Conservation (phyloP, 2,113 vertebrate genomes). For the Gymnogyps californianus region DNA sequence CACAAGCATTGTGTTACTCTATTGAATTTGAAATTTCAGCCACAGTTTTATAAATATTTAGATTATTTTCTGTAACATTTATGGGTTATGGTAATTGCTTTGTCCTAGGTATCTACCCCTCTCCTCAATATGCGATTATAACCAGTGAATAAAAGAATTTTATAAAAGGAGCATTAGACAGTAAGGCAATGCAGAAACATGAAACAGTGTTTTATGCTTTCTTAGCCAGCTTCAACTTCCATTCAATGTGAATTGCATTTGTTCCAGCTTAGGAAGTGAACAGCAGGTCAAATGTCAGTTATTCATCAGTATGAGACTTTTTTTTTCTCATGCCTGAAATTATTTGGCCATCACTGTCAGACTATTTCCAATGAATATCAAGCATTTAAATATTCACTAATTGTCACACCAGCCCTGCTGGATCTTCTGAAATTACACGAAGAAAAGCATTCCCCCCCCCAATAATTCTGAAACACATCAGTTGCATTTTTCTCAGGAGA, state of each 20-base stretch:
- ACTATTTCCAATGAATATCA: conserved; percentile 8
- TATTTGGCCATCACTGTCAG: conserved; percentile 15
- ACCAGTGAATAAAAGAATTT: background rate
- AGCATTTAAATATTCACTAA: conserved; percentile 40
- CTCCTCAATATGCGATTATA: background rate
- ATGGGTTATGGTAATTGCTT: background rate
- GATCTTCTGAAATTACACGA: background rate
- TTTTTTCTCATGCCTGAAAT: conserved; percentile 53
- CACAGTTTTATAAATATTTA: background rate
- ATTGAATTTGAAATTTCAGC: background rate
- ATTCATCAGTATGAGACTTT: conserved; percentile 45
- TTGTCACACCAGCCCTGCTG: background rate
- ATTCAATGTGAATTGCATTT: background rate
- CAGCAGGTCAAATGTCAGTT: conserved; percentile 47
- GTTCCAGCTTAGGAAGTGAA: conserved; percentile 31
- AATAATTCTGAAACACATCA: background rate
- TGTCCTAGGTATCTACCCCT: background rate
- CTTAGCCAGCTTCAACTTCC: background rate
- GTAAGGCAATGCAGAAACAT: background rate
- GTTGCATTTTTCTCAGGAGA: background rate
- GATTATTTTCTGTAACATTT: background rate
- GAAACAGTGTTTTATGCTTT: conserved; percentile 8
- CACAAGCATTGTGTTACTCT: background rate
- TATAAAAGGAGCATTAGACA: background rate
- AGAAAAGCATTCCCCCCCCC: background rate